Percentiles rank a stretch among this genome's conserved stretches.
phyloP scores from a whole-genome alignment of 2,113 vertebrate genomes.

The Gavia stellata region DNA sequence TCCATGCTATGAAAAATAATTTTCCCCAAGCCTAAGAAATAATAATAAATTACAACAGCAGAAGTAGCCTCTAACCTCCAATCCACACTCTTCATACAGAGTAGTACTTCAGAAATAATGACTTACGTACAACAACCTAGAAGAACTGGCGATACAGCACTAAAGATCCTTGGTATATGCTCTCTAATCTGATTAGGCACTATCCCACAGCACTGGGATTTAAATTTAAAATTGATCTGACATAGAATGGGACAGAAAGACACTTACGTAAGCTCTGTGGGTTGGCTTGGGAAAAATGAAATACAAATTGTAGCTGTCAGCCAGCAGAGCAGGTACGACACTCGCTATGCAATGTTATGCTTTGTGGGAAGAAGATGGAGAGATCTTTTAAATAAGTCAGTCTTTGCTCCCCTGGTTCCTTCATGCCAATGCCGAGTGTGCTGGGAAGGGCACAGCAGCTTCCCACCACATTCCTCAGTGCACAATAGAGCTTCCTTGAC shows the following conservation, averaged over 20 bases:
- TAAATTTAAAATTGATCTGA: slow-evolving; percentile 14
- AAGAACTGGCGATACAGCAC: not conserved
- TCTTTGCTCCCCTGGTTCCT: not conserved
- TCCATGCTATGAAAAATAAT: not conserved
- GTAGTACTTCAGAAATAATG: not conserved
- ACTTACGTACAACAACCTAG: accelerated
- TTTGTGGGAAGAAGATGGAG: not conserved
- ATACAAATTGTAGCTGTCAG: not conserved
- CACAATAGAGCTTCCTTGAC: slow-evolving; percentile 54
- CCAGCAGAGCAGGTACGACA: not conserved
- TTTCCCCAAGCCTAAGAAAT: not conserved
- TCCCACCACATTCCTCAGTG: slow-evolving; percentile 51
- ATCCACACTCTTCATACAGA: too few relatives aligned
- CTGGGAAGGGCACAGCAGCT: slow-evolving; percentile 38
- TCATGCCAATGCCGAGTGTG: not conserved
- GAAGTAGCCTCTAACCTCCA: not conserved
- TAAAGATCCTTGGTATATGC: not conserved
- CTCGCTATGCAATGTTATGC: accelerated
- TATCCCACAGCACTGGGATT: not conserved
- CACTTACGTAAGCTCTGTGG: not conserved
- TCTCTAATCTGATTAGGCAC: slow-evolving; percentile 14
- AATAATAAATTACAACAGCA: not conserved
- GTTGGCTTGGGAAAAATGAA: not conserved
- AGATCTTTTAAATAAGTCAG: not conserved
- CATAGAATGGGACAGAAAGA: not conserved